phyloP scores from a whole-genome alignment of 2,113 vertebrate genomes.

The Prunella fulvescens region DNA sequence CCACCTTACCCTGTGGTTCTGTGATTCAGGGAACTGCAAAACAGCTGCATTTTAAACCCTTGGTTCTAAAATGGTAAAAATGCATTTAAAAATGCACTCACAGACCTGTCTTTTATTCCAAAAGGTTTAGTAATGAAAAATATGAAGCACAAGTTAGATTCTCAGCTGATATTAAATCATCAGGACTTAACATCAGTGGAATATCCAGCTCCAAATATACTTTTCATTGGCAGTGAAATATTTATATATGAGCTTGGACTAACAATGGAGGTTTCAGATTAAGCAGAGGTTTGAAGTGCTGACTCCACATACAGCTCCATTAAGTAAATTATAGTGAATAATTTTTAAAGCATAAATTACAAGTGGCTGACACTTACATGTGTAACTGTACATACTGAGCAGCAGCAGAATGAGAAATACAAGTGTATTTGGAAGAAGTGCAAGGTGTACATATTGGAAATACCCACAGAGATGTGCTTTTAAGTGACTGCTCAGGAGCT shows the following conservation, averaged over 20 bases:
- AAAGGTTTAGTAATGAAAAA: not conserved
- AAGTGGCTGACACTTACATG: not conserved
- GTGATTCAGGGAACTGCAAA: not conserved
- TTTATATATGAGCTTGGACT: not conserved
- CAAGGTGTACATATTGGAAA: not conserved
- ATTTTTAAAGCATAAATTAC: slow-evolving; percentile 7
- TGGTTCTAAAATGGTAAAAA: not conserved
- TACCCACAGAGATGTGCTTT: not conserved
- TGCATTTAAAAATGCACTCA: not conserved
- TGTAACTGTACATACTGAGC: not conserved
- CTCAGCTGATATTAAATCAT: not conserved
- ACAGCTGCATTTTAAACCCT: not conserved
- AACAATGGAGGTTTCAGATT: not conserved
- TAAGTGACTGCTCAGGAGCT: not conserved
- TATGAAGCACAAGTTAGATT: not conserved
- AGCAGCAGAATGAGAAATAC: not conserved
- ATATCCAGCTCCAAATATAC: not conserved
- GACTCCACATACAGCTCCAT: not conserved
- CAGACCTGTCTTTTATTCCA: not conserved
- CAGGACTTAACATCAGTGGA: not conserved
- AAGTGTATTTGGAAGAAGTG: not conserved
- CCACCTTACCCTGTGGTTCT: not conserved
- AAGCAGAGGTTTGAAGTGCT: not conserved
- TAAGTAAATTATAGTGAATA: not conserved
- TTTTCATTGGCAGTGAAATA: not conserved